Evolutionary conservation across 2,888 invertebrate genomes (phyloP).

Genomic region (Uropetala carovei): DNA sequence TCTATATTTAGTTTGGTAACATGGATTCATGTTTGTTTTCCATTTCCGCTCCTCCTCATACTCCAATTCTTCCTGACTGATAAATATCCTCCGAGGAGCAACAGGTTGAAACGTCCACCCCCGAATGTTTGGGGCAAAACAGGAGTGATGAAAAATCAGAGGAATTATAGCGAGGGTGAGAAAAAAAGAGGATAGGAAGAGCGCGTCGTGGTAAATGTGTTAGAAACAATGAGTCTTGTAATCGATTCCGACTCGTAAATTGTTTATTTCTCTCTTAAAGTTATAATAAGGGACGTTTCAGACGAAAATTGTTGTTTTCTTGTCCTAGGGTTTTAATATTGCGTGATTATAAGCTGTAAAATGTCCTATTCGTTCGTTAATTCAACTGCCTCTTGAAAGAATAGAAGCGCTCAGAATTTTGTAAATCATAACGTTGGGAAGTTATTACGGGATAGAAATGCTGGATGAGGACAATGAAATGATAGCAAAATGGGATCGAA

Average conservation of each 20-base stretch:
- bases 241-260: background rate
- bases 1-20: constrained; percentile 17
- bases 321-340: too few relatives aligned
- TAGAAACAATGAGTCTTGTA: background rate
- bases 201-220: background rate
- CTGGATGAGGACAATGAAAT: too few relatives aligned
- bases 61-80: background rate
- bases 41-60: background rate
- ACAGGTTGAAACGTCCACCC: background rate
- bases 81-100: background rate
- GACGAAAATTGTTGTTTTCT: too few relatives aligned
- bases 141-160: background rate
- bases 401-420: too few relatives aligned
- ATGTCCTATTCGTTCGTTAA: too few relatives aligned
- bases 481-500: too few relatives aligned
- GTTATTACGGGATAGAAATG: too few relatives aligned
- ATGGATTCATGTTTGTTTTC: constrained; percentile 28
- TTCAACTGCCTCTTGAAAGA: too few relatives aligned
- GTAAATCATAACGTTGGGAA: too few relatives aligned
- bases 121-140: background rate
- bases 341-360: too few relatives aligned
- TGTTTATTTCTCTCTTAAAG: background rate
- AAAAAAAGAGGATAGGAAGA: background rate
- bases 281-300: too few relatives aligned
- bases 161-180: background rate